Conservation (phyloP, 1,140 invertebrate genomes). For the Heliconius hewitsoni region DNA sequence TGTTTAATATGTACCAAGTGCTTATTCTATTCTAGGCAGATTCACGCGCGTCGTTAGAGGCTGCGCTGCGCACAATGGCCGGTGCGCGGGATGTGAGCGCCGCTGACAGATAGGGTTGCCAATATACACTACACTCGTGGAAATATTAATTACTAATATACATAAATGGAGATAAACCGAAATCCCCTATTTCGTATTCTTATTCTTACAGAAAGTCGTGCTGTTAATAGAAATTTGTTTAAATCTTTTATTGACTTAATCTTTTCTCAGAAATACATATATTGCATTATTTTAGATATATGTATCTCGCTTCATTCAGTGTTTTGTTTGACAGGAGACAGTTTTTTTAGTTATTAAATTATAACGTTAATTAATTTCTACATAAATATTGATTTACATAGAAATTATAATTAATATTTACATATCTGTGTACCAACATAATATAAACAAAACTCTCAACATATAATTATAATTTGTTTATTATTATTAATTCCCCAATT, state of each 20-base stretch:
- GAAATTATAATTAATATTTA: neutral
- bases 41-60: slow-evolving; percentile 54
- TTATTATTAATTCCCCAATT: neutral
- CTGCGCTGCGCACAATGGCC: slow-evolving; percentile 62
- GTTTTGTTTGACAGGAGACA: neutral
- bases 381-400: too few species aligned
- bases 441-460: neutral
- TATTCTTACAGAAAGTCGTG: neutral
- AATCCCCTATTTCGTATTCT: neutral
- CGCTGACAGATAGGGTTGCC: slow-evolving; percentile 33
- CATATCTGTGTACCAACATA: neutral
- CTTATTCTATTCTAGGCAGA: slow-evolving; percentile 45
- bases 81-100: slow-evolving; percentile 36
- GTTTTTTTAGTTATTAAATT: too few species aligned
- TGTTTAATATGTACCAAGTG: slow-evolving; percentile 47
- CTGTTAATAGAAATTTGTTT: neutral
- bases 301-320: neutral
- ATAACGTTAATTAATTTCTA: too few species aligned
- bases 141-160: neutral
- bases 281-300: neutral
- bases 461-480: neutral
- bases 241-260: neutral
- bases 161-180: too few species aligned
- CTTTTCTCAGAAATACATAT: neutral
- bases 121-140: neutral